Conservation (phyloP, 2,113 vertebrate species). For the Cephalopterus ornatus region DNA sequence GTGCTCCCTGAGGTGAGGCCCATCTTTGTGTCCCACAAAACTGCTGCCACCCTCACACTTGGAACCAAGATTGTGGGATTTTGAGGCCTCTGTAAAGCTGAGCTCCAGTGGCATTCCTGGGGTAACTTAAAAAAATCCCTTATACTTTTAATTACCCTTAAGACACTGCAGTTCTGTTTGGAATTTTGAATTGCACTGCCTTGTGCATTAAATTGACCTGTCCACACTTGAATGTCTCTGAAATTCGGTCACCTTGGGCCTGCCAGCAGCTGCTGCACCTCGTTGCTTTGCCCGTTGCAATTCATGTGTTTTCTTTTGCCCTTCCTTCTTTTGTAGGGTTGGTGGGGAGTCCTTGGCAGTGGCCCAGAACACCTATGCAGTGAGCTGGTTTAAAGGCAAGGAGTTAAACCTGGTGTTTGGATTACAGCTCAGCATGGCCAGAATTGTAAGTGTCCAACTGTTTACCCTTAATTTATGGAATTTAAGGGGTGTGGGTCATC, state of each 20-base stretch:
- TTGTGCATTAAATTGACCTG: too few species aligned
- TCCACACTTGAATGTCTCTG: background rate
- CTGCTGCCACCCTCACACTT: accelerated
- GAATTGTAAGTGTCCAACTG: slow-evolving; percentile 81
- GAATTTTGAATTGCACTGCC: accelerated
- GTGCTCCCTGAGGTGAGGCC: background rate
- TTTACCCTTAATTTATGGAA: background rate
- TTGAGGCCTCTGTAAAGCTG: background rate
- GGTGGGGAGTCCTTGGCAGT: slow-evolving; percentile 97
- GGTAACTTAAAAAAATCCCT: background rate
- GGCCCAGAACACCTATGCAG: slow-evolving; percentile 96
- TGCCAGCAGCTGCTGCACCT: too few species aligned
- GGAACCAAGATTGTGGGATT: accelerated
- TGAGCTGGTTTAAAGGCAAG: slow-evolving; percentile 99
- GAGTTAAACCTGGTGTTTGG: slow-evolving; percentile 97
- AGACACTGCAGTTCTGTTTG: accelerated
- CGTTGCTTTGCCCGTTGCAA: background rate
- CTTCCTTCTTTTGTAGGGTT: slow-evolving; percentile 74
- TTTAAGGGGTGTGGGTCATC: background rate
- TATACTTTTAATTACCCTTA: background rate
- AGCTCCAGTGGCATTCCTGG: background rate
- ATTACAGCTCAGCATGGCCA: slow-evolving; percentile 96
- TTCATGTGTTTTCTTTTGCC: accelerated
- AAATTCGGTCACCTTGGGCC: accelerated
- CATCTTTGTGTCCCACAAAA: accelerated